Base-by-base conservation (phyloP, 2,797 vertebrate species). In the Notamacropus eugenii region DNA sequence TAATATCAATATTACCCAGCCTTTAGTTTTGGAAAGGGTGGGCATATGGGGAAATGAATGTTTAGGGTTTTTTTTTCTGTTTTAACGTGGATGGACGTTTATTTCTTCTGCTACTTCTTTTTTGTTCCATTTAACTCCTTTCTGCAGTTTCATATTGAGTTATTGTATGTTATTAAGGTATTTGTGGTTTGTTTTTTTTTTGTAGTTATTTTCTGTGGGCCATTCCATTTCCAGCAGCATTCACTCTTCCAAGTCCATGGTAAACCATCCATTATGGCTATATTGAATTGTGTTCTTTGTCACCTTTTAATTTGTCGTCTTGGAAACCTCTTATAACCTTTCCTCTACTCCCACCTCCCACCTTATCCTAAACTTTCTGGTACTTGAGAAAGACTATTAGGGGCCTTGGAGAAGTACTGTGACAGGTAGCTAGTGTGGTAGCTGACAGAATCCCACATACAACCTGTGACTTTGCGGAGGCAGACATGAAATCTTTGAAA, bases 181-280 rank as follows among this genome's bases (percentile, higher is more conserved):
- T 96, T 97, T 98, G 98, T 95, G 52, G 50, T 50, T 50, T n/a
- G n/a, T 92, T 98, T 99, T 97, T 99, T 94, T 98, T 98, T 98
- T 97, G 74, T 99, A 99, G 99, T 99, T 99, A 98, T 98, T 99
- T 99, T 99, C 98, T 97, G 99, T 99, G 96, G 98, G 99, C 97
- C 98, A 98, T 98, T 99, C 99, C 98, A 94, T 98, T 96, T 99
- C 98, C 99, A 99, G 99, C 99, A 99, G 98, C 98, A 98, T 99
- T 96, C 99, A 99, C 9, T 97, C 99, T 95, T 99, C 99, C 95
- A 99, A 99, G 98, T 99, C 99, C 96, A 99, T 93, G 99, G 99
- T 99, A 99, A 99, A 99, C 97, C 50, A 16, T 90, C 0, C 0
- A 28, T 94, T 58, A 3, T 11, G 11, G 19, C 56, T 31, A 4